Percentiles rank a stretch among this genome's conserved stretches.
Evolutionary conservation across 2,113 vertebrate genomes (phyloP).

Genomic region (Dicaeum eximium): DNA sequence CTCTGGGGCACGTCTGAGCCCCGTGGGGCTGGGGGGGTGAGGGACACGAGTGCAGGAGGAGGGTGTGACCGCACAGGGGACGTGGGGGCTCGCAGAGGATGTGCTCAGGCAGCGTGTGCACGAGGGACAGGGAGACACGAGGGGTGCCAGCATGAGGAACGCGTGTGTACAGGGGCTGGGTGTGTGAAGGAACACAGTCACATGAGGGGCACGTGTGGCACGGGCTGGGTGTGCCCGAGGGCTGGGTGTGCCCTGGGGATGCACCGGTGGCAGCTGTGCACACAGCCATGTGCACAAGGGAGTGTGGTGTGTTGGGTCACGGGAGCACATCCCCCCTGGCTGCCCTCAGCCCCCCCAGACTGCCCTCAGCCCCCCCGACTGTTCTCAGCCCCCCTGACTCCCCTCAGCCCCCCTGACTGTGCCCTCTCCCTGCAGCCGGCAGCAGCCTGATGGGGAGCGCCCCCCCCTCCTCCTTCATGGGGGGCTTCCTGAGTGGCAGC

Average conservation of each 20-base stretch:
- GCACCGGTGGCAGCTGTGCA: fast-evolving
- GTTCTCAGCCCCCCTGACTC: background rate
- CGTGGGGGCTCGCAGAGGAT: fast-evolving
- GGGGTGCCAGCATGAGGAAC: fast-evolving
- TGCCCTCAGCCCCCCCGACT: background rate
- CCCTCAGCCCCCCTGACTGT: background rate
- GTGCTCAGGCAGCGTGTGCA: fast-evolving
- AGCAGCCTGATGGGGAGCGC: slow-evolving; percentile 93
- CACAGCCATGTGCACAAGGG: fast-evolving
- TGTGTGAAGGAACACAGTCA: fast-evolving
- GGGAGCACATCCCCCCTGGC: fast-evolving
- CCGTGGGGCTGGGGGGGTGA: background rate
- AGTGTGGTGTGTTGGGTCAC: background rate
- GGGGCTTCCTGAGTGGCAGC: slow-evolving; percentile 93
- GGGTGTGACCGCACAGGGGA: fast-evolving
- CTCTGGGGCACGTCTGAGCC: fast-evolving
- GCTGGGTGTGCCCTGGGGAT: background rate
- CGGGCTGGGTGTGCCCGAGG: background rate
- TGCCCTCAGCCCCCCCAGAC: background rate
- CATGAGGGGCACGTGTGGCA: fast-evolving
- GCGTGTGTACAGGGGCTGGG: fast-evolving
- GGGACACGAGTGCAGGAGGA: fast-evolving
- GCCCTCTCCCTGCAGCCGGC: slow-evolving; percentile 71
- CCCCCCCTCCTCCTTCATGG: slow-evolving; percentile 91
- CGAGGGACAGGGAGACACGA: fast-evolving